Evolutionary conservation across 92 coral and sea anemone genomes (phyloP).

Genomic region (Ricordea florida): DNA sequence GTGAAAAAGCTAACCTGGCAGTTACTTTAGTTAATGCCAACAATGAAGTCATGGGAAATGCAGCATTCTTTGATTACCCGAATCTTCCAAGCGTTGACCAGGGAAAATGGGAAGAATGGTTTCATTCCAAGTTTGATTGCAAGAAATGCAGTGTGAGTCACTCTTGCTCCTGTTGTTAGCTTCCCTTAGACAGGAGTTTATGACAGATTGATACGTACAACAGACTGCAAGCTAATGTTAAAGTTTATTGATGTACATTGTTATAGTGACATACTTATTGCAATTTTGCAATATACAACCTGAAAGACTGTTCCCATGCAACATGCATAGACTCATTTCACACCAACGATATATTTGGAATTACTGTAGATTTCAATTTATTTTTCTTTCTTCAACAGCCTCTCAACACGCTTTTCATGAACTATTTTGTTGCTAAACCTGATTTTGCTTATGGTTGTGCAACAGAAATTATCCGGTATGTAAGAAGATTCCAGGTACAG

Average conservation of each 20-base stretch:
- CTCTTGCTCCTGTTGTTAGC: too few relatives aligned
- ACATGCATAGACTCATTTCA: too few relatives aligned
- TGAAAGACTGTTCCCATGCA: too few relatives aligned
- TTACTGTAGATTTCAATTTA: background rate
- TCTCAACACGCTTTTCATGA: constrained; percentile 90
- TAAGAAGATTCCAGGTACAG: background rate
- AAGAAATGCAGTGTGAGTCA: constrained; percentile 85
- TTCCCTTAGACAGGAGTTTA: background rate
- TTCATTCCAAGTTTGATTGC: constrained; percentile 71
- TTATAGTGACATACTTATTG: too few relatives aligned
- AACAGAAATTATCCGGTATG: constrained; percentile 81
- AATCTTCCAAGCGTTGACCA: constrained; percentile 83
- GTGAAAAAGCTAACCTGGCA: constrained; percentile 97
- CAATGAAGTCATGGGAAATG: constrained; percentile 93
- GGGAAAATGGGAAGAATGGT: constrained; percentile 84
- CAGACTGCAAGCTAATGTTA: background rate
- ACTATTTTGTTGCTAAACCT: constrained; percentile 95
- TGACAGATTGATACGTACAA: background rate
- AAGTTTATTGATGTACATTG: too few relatives aligned
- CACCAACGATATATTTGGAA: background rate
- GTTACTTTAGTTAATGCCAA: constrained; percentile 93
- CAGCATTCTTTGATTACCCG: constrained; percentile 97
- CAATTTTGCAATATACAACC: too few relatives aligned
- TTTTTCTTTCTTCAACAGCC: constrained; percentile 54
- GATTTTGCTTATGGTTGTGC: constrained; percentile 96